A percentile compares a stretch with the other conserved stretches of the same genome.
These are phyloP conservation scores for Wasmannia auropunctata DNA, from an alignment of 1,140 invertebrate species.

Conservation along the genomic window DNA sequence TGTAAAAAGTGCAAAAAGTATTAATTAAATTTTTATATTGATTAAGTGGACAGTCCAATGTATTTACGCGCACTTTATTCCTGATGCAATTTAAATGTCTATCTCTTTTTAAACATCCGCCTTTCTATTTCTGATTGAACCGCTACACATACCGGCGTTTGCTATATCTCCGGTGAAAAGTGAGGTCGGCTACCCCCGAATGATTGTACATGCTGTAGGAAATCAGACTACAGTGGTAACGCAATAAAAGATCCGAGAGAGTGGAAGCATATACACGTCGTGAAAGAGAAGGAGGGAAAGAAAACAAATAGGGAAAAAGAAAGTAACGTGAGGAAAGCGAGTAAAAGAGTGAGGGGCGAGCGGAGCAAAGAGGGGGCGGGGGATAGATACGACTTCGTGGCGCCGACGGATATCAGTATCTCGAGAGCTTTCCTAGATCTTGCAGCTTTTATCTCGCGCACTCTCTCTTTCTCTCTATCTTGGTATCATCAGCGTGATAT, in stretches of 20 bases:
- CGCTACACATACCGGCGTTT: not conserved
- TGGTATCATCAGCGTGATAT: conserved; percentile 4
- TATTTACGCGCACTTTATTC: not conserved
- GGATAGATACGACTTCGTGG: conserved; percentile 58
- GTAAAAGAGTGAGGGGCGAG: not conserved
- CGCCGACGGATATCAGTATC: conserved; percentile 48
- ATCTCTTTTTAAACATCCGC: conserved; percentile 1
- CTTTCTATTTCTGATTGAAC: conserved; percentile 33
- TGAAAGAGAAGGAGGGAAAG: conserved; percentile 44
- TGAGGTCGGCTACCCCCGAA: conserved; percentile 43
- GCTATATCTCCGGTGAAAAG: conserved; percentile 28
- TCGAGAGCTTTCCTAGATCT: conserved; percentile 16
- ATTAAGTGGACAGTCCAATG: not conserved
- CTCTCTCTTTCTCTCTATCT: conserved; percentile 15
- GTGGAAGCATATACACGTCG: conserved; percentile 25
- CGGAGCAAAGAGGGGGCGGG: conserved; percentile 19
- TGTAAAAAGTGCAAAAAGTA: not conserved
- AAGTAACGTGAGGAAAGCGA: conserved; percentile 18
- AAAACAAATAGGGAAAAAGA: conserved; percentile 12
- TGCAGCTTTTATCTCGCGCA: conserved; percentile 10
- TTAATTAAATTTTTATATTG: not conserved
- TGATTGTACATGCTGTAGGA: conserved; percentile 52
- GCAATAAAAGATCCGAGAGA: conserved; percentile 40
- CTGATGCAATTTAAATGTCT: not conserved
- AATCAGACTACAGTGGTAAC: conserved; percentile 57